phyloP scores from a whole-genome alignment of 2,888 invertebrate species.

The Polylopha cassiicola region DNA sequence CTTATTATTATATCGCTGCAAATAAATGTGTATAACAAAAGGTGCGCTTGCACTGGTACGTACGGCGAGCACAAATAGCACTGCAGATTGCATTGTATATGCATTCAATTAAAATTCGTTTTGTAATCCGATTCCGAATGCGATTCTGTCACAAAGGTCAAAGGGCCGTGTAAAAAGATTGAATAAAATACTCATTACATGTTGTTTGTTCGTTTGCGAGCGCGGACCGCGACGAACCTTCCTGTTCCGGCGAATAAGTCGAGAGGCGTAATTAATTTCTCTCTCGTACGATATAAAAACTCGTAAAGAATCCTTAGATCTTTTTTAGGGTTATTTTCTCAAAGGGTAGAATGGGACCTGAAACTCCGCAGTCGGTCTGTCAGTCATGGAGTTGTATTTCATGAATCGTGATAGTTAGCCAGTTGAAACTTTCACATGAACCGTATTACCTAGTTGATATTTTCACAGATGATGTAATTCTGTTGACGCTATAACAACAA shows the following conservation, averaged over 20 bases:
- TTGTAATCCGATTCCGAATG: constrained; percentile 31
- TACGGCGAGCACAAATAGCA: constrained; percentile 13
- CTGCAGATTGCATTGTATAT: constrained; percentile 11
- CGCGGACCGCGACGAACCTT: constrained; percentile 51
- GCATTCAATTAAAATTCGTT: constrained; percentile 23
- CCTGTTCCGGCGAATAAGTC: constrained; percentile 50
- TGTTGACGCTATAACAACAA: no score
- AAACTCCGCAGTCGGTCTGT: no score
- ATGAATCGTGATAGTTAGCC: no score
- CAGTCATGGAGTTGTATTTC: no score
- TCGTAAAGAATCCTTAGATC: constrained; percentile 8
- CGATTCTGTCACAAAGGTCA: constrained; percentile 43
- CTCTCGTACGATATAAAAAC: constrained; percentile 29
- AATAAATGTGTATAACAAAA: no score
- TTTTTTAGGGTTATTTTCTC: no score
- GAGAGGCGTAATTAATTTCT: constrained; percentile 36
- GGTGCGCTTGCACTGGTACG: no score
- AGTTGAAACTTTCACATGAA: no score
- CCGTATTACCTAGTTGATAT: no score
- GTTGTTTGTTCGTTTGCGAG: constrained; percentile 52
- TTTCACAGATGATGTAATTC: no score
- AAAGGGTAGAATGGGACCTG: no score
- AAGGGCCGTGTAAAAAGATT: constrained; percentile 55
- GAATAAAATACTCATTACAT: constrained; percentile 55
- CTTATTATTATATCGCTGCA: no score